Percentiles rank a stretch among this genome's conserved stretches.
Conservation (phyloP, 2,888 invertebrate species). For the Willowsia nigromaculata region DNA sequence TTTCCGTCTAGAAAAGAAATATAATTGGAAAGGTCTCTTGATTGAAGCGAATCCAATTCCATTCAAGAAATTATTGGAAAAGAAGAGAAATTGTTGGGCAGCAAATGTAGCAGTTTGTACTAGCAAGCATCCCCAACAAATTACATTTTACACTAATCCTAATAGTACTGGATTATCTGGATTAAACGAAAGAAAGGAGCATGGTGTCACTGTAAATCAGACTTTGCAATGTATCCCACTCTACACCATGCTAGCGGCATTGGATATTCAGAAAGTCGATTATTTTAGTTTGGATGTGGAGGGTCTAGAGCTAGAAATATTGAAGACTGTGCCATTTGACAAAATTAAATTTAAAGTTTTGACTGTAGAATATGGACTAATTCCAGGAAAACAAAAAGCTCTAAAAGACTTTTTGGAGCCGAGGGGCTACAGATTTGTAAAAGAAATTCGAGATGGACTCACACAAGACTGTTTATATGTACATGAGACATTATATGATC, state of each 20-base stretch:
- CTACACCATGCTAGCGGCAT: conserved; percentile 24
- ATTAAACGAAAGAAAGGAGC: not conserved
- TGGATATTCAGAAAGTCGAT: not conserved
- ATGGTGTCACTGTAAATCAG: not conserved
- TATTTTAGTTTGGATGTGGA: conserved; percentile 47
- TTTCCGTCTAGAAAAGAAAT: conserved; percentile 79
- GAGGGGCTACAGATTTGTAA: not conserved
- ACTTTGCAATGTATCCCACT: conserved; percentile 42
- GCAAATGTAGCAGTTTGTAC: conserved; percentile 76
- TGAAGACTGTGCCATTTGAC: conserved; percentile 58
- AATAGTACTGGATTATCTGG: not conserved
- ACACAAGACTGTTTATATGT: not conserved
- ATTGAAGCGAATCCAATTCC: conserved; percentile 80
- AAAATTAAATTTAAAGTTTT: conserved; percentile 39
- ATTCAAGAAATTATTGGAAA: conserved; percentile 78
- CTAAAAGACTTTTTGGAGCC: not conserved
- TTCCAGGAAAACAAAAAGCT: not conserved
- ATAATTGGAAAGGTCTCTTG: conserved; percentile 80
- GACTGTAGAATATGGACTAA: not conserved
- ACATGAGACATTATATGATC: not conserved
- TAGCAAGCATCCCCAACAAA: not conserved
- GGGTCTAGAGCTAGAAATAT: conserved; percentile 24
- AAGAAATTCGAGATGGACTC: not conserved
- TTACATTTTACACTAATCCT: not conserved
- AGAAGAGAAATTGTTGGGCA: conserved; percentile 79